Evolutionary conservation across 2,113 vertebrate species (phyloP), one percentile per base, ranked within the genome.

Genomic region (Corythornis cristatus): DNA sequence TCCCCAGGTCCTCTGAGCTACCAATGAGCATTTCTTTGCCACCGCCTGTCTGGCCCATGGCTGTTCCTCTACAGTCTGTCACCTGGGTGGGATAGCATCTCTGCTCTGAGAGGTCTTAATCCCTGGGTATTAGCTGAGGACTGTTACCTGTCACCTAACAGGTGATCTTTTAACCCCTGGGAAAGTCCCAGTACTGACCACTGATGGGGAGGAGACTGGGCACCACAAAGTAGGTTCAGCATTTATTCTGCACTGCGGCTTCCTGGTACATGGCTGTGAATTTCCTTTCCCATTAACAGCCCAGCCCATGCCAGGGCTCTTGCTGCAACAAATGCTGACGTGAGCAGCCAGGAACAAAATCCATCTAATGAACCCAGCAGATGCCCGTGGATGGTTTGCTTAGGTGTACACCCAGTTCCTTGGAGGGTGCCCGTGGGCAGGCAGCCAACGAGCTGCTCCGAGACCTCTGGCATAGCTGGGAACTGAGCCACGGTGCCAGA

Each of bases 381-480:
- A 71, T 43, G 90, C 68, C 58, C 21, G 51, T 0, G 1, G 56
- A 20, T 2, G 0, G 48, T 93, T 89, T 86, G 61, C 78, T 90
- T 90, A 88, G 90, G 88, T 93, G 80, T 40, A 64, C 74, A 60
- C 86, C 77, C 71, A 21, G 56, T 33, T 50, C 68, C 78, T 37
- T 0, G 0, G 42, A 89, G 51, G 75, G 75, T 89, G 81, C 71
- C 83, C 0, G 0, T 31, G 35, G 94, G 84, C 81, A 86, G 54
- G 50, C 15, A 13, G 91, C 86, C 91, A 93, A 66, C 53, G 5
- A 4, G 1, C 79, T 64, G 82, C 82, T 74, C 64, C 11, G 16
- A 86, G 94, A 94, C 89, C 93, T 83, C 92, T 57, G 1, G 58
- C 23, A 3, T 61, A 57, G 68, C 71, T 90, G 92, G 90, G 77